These are phyloP conservation scores for Physocephala rufipes DNA, from an alignment of 2,888 invertebrate genomes.

Conservation along the genomic window DNA sequence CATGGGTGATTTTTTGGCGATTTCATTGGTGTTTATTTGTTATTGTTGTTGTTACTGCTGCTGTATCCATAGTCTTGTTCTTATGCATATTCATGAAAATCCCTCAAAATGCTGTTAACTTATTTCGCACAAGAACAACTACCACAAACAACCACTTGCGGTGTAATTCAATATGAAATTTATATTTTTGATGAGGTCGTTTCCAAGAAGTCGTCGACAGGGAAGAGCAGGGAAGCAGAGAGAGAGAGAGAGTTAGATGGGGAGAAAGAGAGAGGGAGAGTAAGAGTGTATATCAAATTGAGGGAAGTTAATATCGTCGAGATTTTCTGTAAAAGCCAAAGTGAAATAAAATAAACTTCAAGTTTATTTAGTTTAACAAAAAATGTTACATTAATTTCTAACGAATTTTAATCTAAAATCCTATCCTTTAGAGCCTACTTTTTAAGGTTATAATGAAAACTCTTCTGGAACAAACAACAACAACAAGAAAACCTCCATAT, in stretches of 20 bases:
- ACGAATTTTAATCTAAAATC: too few relatives aligned
- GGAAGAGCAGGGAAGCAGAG: background rate
- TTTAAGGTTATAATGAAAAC: slow-evolving; percentile 4
- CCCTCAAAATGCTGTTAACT: slow-evolving; percentile 40
- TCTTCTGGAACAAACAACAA: background rate
- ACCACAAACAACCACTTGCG: slow-evolving; percentile 45
- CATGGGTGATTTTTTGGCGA: background rate
- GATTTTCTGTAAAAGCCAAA: slow-evolving; percentile 7
- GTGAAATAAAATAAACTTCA: background rate
- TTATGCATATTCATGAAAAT: slow-evolving; percentile 42
- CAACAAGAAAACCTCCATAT: background rate
- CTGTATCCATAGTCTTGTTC: slow-evolving; percentile 11
- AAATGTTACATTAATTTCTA: too few relatives aligned
- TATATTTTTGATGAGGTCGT: slow-evolving; percentile 30
- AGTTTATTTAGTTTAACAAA: too few relatives aligned
- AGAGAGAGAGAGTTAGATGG: background rate
- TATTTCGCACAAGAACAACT: slow-evolving; percentile 38
- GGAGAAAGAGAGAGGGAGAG: background rate
- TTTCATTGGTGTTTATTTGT: background rate
- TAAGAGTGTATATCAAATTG: background rate
- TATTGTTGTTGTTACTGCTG: background rate
- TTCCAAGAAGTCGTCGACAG: background rate
- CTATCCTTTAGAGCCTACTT: too few relatives aligned
- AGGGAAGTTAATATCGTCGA: background rate
- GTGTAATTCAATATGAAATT: slow-evolving; percentile 46